Percentiles rank a stretch among this genome's conserved stretches.
phyloP scores from a whole-genome alignment of 2,797 vertebrate species.

The Lates japonicus region DNA sequence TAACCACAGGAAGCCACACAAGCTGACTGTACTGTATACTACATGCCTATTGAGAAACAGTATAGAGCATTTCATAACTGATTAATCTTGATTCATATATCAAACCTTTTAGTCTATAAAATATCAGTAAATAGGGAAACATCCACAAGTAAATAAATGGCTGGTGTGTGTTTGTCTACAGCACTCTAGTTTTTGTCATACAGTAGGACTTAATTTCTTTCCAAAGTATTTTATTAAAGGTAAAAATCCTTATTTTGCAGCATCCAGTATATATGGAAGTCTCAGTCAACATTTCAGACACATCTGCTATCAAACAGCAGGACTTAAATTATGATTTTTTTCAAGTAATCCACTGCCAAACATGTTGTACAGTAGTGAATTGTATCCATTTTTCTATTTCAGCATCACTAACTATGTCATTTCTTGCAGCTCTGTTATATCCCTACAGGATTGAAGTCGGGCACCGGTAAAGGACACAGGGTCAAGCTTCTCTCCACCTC shows the following conservation, averaged over 20 bases:
- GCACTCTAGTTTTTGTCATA: not conserved
- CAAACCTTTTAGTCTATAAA: not conserved
- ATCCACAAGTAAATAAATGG: not conserved
- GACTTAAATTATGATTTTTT: slow-evolving; percentile 5
- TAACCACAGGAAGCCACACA: not conserved
- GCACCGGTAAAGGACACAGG: slow-evolving; percentile 32
- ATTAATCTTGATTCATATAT: not conserved
- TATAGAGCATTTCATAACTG: not conserved
- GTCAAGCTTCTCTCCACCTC: slow-evolving; percentile 38
- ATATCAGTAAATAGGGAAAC: not conserved
- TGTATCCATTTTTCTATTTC: slow-evolving; percentile 25
- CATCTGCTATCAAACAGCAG: not conserved
- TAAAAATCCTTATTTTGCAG: not conserved
- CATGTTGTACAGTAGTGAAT: not conserved
- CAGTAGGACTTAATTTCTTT: not conserved
- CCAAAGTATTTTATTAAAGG: not conserved
- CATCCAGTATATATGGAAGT: not conserved
- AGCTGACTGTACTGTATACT: not conserved
- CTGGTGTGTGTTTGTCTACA: not conserved
- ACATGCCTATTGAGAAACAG: not conserved
- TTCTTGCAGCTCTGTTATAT: slow-evolving; percentile 3
- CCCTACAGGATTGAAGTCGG: slow-evolving; percentile 30
- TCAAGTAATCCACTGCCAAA: slow-evolving; percentile 12
- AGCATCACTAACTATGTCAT: slow-evolving; percentile 13
- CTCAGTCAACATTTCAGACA: slow-evolving; percentile 1